Evolutionary conservation across 2,797 vertebrate species (phyloP).

Genomic region (Diglossa cyanea): DNA sequence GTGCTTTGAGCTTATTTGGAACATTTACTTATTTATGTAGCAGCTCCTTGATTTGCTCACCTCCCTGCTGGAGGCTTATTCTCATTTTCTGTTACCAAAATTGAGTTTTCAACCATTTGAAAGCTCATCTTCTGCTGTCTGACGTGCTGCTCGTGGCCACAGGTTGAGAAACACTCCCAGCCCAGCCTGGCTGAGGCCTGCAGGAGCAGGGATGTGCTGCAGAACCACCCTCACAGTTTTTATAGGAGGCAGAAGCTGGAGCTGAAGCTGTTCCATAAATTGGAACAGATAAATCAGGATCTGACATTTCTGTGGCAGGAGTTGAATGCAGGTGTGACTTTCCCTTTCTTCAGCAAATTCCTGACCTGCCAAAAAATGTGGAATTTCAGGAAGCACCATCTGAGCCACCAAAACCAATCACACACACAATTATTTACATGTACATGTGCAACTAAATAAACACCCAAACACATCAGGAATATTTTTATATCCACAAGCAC

Average conservation of each 20-base stretch:
- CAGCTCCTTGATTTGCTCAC: background rate
- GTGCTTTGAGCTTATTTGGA: background rate
- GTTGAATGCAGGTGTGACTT: background rate
- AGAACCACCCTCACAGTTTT: background rate
- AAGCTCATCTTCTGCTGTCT: background rate
- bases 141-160: rapidly evolving
- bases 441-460: rapidly evolving
- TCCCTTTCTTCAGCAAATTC: constrained; percentile 62
- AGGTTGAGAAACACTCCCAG: background rate
- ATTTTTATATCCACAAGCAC: background rate
- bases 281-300: background rate
- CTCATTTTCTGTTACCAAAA: background rate
- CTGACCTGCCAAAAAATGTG: constrained; percentile 31
- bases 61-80: background rate
- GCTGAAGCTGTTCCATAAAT: background rate
- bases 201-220: background rate
- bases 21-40: background rate
- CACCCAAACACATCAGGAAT: background rate
- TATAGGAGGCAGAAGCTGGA: background rate
- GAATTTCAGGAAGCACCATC: rapidly evolving
- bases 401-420: background rate
- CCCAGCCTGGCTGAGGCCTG: background rate
- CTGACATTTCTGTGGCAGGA: background rate
- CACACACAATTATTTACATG: rapidly evolving
- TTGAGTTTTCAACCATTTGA: background rate